Evolutionary conservation across 1,140 invertebrate genomes (phyloP), one percentile per base, ranked within the genome.

Genomic region (Zaprionus lachaisei): DNA sequence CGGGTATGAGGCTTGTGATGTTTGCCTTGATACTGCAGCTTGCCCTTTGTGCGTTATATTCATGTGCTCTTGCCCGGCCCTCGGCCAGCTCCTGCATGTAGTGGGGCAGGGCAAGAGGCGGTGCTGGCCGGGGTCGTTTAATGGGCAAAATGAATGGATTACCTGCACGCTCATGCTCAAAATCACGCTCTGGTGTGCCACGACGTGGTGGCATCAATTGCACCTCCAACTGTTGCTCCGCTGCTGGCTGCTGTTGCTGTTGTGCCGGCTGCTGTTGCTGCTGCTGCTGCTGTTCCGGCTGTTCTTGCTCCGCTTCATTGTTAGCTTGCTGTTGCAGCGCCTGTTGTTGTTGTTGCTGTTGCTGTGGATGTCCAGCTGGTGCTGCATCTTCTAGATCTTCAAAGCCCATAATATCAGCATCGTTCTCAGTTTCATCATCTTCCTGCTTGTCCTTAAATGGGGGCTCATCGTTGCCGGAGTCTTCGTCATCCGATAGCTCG

Each of bases 381-480:
- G 71, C 70, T 1, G 79, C 81, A 61, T 86, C 91, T 47, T 92
- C 91, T 5, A 91, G 57, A 55, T 90, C 87, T 15, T 91, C 91
- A 26, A 91, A 91, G 11, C 85, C 85, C 85, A 90, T 90, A 2
- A 90, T 90, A 22, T 91, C 91, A 5, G 81, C 91, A 77, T 92
- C 91, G 28, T 92, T 92, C n/a, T 92, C 91, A 9, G 83, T 83
- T 66, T 90, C 85, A 47, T 92, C 91, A 58, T 91, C 91, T 96
- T 96, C 92, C 24, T 92, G 91, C 56, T 92, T 91, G 31, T 93
- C 91, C 70, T 92, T 93, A 24, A 92, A 93, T 54, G 95, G 96
- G n/a, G 97, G 97, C 92, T 99, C 97, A 92, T 99, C 98, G 92
- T 98, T 99, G 4, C 98, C 98, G 1, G 97, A 98, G 92, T 99